These are phyloP conservation scores for Lepidothrix coronata DNA, from an alignment of 2,113 vertebrate genomes.

Conservation along the genomic window DNA sequence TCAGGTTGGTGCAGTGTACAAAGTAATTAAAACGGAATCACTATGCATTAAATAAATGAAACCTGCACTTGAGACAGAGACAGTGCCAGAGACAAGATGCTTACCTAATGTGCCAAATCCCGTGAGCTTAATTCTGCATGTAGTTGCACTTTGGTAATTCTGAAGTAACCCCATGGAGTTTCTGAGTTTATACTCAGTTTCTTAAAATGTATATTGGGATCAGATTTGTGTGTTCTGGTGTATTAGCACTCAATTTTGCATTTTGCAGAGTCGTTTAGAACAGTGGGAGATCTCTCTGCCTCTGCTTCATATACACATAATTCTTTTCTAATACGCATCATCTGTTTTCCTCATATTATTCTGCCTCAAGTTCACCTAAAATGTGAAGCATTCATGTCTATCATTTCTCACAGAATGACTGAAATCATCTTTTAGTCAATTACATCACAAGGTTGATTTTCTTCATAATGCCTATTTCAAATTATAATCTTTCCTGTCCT, in stretches of 20 bases:
- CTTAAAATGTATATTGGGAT: background rate
- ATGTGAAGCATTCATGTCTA: background rate
- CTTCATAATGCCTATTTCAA: background rate
- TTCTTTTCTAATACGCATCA: background rate
- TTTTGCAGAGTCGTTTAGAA: background rate
- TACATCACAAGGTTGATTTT: background rate
- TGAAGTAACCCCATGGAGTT: background rate
- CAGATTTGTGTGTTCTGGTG: background rate
- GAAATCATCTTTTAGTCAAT: background rate
- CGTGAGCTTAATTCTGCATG: background rate
- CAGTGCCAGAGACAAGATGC: background rate
- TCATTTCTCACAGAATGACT: background rate
- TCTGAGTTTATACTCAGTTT: background rate
- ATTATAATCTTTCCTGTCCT: background rate
- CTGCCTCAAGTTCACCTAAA: background rate
- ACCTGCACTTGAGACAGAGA: background rate
- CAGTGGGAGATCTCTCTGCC: background rate
- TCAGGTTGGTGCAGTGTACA: background rate
- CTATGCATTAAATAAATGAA: slow-evolving; percentile 14
- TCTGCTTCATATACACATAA: background rate
- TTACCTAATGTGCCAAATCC: background rate
- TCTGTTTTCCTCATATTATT: background rate
- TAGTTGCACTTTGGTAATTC: background rate
- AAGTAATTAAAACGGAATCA: background rate
- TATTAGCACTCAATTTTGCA: background rate